Conservation (phyloP, 2,797 vertebrate genomes). For the Bucorvus abyssinicus region DNA sequence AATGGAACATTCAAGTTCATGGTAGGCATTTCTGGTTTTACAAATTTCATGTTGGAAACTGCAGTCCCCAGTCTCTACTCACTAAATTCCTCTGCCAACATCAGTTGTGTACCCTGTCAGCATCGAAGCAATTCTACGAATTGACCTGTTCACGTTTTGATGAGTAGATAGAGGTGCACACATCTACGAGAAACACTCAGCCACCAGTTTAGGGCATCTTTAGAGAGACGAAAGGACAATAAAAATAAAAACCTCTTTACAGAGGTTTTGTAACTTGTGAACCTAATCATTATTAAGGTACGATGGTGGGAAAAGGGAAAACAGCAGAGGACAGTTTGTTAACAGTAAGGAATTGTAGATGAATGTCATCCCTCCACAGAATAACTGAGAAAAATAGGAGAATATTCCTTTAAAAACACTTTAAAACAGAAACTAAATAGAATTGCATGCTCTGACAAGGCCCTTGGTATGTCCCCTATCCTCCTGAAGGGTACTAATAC, state of each 20-base stretch:
- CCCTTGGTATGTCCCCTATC: background rate
- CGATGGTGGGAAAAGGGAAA: background rate
- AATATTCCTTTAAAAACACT: background rate
- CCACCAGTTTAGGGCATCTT: background rate
- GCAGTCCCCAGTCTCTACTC: background rate
- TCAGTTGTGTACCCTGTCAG: background rate
- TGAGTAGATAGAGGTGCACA: background rate
- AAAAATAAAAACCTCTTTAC: background rate
- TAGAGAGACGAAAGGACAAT: background rate
- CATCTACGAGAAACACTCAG: background rate
- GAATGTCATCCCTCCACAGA: background rate
- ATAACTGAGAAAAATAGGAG: background rate
- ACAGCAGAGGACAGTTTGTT: background rate
- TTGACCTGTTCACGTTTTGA: background rate
- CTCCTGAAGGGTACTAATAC: background rate
- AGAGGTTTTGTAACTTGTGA: background rate
- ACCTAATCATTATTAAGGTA: background rate
- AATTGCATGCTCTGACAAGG: background rate
- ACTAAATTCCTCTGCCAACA: background rate
- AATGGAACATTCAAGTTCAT: background rate
- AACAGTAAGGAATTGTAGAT: background rate
- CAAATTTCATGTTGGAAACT: background rate
- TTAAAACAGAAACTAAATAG: background rate
- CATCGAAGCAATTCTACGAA: background rate
- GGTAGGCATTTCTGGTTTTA: background rate